Base-by-base conservation (phyloP, 2,113 vertebrate genomes). In the Odocoileus hemionus region DNA sequence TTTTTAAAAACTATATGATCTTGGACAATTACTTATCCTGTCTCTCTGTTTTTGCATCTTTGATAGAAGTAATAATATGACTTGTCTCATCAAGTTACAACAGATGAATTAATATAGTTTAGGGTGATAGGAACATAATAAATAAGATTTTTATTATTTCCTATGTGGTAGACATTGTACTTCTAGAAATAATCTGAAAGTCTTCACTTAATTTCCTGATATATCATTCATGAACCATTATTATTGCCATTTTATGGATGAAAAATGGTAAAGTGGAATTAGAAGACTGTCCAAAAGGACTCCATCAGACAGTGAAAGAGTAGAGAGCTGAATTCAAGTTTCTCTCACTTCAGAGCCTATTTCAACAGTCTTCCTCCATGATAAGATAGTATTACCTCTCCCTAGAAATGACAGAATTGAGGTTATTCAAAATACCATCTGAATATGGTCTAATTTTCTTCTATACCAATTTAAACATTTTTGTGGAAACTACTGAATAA, bases 91-190 rank as follows among this genome's bases (percentile, higher is more conserved):
- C 15, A 79, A 88, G 5, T 45, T 86, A 23, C 7, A 64, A 54
- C 12, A 57, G 28, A 89, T 88, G n/a, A 88, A 88, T 88, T 58
- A 64, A 83, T 39, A 55, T 33, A 93, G 91, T 96, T 94, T 84
- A 67, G 80, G 33, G 5, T 19, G 10, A 64, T 55, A 74, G 36
- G 93, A 91, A 78, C 45, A 85, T 45, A 64, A 21, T 58, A 89
- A 85, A 19, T 86, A 13, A 15, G 13, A 60, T 83, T 43, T 45
- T 39, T 52, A 87, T 89, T 89, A 78, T 78, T 14, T 90, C 2
- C 23, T 90, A n/a, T 43, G 57, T 50, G 23, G 58, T 58, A 84
- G 26, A 86, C 10, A 58, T 2, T 33, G 6, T 11, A 19, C 3
- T 54, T 90, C 3, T 84, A 76, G 79, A 97, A 45, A 61, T 57